These are phyloP conservation scores for Anguilla rostrata DNA, from an alignment of 2,113 vertebrate species.

Conservation along the genomic window DNA sequence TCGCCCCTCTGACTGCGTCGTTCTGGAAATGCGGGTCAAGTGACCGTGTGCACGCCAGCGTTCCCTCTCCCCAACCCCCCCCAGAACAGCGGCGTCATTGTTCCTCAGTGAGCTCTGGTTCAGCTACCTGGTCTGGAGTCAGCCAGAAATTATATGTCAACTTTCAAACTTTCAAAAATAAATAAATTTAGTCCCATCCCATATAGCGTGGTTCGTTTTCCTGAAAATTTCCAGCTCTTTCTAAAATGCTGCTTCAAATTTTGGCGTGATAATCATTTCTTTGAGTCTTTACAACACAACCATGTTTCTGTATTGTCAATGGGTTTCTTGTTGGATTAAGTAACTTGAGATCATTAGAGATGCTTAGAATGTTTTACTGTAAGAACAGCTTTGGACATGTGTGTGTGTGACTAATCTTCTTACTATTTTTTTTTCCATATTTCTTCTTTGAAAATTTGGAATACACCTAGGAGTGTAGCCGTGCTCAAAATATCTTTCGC, in stretches of 20 bases:
- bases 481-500: background rate
- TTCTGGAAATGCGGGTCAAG: background rate
- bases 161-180: background rate
- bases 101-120: conserved; percentile 7
- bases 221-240: background rate
- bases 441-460: background rate
- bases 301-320: conserved; percentile 17
- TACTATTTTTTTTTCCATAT: background rate
- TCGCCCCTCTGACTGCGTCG: background rate
- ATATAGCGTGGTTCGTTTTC: background rate
- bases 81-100: conserved; percentile 42
- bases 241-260: background rate
- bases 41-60: background rate
- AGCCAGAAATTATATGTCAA: background rate
- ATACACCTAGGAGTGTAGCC: background rate
- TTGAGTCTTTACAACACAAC: conserved; percentile 12
- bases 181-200: too few species aligned
- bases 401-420: conserved; percentile 20
- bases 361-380: conserved; percentile 14
- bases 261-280: too few species aligned
- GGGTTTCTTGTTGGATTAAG: conserved; percentile 1
- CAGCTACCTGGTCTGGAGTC: background rate
- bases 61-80: too few species aligned
- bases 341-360: background rate
- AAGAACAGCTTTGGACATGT: background rate